Percentiles rank a stretch among this genome's conserved stretches.
These are phyloP conservation scores for Eupeodes latifasciatus DNA, from an alignment of 2,888 invertebrate species.

Conservation along the genomic window DNA sequence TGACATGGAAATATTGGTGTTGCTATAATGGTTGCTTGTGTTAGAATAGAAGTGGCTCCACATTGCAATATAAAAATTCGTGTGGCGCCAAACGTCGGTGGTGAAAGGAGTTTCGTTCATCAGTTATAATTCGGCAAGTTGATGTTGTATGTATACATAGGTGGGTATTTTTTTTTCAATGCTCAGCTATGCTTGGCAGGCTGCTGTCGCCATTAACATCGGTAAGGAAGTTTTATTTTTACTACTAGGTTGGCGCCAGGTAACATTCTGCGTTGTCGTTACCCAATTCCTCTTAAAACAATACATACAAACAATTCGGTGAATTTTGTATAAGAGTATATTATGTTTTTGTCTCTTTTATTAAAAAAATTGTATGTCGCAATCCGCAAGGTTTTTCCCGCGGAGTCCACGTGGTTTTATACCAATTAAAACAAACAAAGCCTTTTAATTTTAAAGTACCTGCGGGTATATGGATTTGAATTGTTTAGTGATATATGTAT, in stretches of 20 bases:
- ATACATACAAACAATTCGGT: constrained; percentile 21
- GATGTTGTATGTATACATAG: background rate
- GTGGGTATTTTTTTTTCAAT: constrained; percentile 42
- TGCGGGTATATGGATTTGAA: constrained; percentile 46
- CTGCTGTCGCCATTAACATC: constrained; percentile 68
- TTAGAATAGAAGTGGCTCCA: constrained; percentile 56
- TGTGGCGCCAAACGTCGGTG: constrained; percentile 35
- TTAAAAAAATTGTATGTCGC: constrained; percentile 56
- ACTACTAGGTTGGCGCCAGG: constrained; percentile 27
- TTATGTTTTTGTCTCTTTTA: constrained; percentile 58
- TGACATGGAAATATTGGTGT: constrained; percentile 5
- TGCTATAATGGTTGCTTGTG: background rate
- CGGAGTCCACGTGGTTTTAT: constrained; percentile 65
- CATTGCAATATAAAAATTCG: constrained; percentile 55
- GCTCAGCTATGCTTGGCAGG: constrained; percentile 60
- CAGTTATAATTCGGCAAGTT: constrained; percentile 54
- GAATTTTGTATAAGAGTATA: background rate
- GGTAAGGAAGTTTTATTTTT: constrained; percentile 44
- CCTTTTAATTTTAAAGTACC: constrained; percentile 33
- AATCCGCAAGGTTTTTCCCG: constrained; percentile 57
- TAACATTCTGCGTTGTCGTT: constrained; percentile 15
- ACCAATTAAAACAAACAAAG: constrained; percentile 72
- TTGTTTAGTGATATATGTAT: constrained; percentile 41
- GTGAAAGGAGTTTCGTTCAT: constrained; percentile 34
- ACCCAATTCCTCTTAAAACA: constrained; percentile 4